phyloP scores from a whole-genome alignment of 2,888 invertebrate species.

The Asteroscopus sphinx region DNA sequence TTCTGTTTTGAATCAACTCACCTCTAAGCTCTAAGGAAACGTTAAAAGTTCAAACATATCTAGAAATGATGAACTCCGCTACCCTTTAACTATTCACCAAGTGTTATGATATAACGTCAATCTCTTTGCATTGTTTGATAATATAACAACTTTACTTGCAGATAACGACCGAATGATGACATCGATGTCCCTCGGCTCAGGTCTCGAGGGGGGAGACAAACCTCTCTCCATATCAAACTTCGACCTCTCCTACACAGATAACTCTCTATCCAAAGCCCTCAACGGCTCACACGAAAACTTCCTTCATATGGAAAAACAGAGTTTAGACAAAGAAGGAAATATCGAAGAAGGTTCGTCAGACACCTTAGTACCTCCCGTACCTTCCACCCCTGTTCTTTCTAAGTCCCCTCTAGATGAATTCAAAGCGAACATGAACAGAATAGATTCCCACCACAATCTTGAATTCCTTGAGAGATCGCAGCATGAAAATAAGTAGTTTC shows the following conservation, averaged over 20 bases:
- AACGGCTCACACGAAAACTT: constrained; percentile 81
- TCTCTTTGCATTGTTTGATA: background rate
- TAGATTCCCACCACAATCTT: constrained; percentile 86
- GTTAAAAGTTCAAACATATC: no score
- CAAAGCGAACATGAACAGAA: constrained; percentile 87
- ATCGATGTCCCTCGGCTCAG: constrained; percentile 75
- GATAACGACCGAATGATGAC: constrained; percentile 68
- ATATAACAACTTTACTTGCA: constrained; percentile 45
- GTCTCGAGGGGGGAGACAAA: constrained; percentile 71
- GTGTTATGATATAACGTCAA: no score
- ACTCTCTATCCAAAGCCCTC: constrained; percentile 45
- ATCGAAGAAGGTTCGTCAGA: constrained; percentile 56
- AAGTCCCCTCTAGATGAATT: constrained; percentile 72
- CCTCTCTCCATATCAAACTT: constrained; percentile 71
- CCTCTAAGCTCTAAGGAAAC: no score
- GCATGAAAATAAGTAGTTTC: constrained; percentile 57
- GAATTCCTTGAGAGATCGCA: constrained; percentile 72
- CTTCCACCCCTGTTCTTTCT: constrained; percentile 53
- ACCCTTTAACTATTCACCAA: no score
- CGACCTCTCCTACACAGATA: constrained; percentile 72
- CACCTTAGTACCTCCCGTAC: constrained; percentile 55
- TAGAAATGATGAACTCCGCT: no score
- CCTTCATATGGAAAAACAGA: constrained; percentile 70
- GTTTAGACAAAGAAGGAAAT: constrained; percentile 62
- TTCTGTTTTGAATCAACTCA: no score